phyloP scores from a whole-genome alignment of 2,888 invertebrate species.

The Cryptocephalus moraei region DNA sequence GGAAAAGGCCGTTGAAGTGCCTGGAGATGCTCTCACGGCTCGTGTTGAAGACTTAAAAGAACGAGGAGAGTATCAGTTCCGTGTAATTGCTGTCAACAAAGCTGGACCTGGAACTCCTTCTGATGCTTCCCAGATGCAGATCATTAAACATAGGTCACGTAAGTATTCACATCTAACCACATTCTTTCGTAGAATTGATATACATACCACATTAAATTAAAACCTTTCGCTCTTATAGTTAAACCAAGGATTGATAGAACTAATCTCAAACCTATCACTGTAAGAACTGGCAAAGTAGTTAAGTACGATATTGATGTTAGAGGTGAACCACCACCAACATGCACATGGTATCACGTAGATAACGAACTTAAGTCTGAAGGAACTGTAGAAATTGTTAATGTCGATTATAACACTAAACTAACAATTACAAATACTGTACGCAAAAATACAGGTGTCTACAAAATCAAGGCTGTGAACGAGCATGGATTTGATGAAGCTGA shows the following conservation, averaged over 20 bases:
- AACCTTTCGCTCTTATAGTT: slow-evolving; percentile 44
- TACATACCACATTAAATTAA: not conserved
- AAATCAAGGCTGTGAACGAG: slow-evolving; percentile 80
- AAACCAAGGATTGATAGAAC: slow-evolving; percentile 96
- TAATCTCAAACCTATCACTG: slow-evolving; percentile 78
- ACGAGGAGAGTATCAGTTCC: slow-evolving; percentile 84
- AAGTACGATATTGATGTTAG: slow-evolving; percentile 88
- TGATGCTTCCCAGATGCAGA: slow-evolving; percentile 81
- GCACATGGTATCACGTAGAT: slow-evolving; percentile 80
- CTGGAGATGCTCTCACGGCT: slow-evolving; percentile 62
- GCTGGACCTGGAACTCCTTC: slow-evolving; percentile 86
- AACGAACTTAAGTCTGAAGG: slow-evolving; percentile 63
- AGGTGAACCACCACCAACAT: slow-evolving; percentile 92
- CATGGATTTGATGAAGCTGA: slow-evolving; percentile 89
- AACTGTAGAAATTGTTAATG: slow-evolving; percentile 67
- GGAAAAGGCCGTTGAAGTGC: slow-evolving; percentile 81
- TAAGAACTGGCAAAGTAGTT: slow-evolving; percentile 85
- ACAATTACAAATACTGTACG: slow-evolving; percentile 68
- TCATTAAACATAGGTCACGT: slow-evolving; percentile 80
- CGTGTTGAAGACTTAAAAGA: slow-evolving; percentile 80
- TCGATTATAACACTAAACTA: slow-evolving; percentile 85
- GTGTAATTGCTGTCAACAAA: slow-evolving; percentile 85
- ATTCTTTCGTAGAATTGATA: slow-evolving; percentile 2
- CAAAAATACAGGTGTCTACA: slow-evolving; percentile 83
- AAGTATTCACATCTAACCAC: slow-evolving; percentile 37